Percentiles rank a stretch among this genome's conserved stretches.
These are phyloP conservation scores for Hucho hucho DNA, from an alignment of 2,113 vertebrate genomes.

Conservation along the genomic window DNA sequence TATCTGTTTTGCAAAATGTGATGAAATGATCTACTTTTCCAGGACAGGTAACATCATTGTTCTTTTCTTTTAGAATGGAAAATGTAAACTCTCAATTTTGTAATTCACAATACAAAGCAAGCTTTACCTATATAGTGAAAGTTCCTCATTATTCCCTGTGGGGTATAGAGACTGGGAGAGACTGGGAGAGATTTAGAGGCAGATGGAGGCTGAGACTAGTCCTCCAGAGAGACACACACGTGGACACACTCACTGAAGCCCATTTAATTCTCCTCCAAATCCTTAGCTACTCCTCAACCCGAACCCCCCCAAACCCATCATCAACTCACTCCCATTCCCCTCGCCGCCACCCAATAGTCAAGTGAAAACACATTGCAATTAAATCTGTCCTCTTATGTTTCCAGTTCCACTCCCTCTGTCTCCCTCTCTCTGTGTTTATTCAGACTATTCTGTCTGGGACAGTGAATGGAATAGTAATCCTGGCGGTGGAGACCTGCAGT, in stretches of 20 bases:
- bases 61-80: too few relatives aligned
- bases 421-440: not conserved
- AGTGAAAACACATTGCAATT: not conserved
- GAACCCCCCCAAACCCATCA: not conserved
- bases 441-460: not conserved
- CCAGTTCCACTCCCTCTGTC: not conserved
- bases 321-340: not conserved
- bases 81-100: too few relatives aligned
- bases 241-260: conserved; percentile 1
- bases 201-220: not conserved
- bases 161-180: not conserved
- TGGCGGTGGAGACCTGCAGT: not conserved
- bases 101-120: too few relatives aligned
- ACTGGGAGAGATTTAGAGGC: not conserved
- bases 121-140: too few relatives aligned
- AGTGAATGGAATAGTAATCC: not conserved
- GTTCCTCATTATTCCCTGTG: not conserved
- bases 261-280: not conserved
- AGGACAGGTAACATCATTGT: too few relatives aligned
- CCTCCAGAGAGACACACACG: not conserved
- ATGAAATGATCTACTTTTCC: too few relatives aligned
- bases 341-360: not conserved
- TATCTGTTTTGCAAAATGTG: too few relatives aligned
- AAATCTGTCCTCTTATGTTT: not conserved
- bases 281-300: not conserved